Base-by-base conservation (phyloP, 2,888 invertebrate species). In the Andrena hattorfiana region DNA sequence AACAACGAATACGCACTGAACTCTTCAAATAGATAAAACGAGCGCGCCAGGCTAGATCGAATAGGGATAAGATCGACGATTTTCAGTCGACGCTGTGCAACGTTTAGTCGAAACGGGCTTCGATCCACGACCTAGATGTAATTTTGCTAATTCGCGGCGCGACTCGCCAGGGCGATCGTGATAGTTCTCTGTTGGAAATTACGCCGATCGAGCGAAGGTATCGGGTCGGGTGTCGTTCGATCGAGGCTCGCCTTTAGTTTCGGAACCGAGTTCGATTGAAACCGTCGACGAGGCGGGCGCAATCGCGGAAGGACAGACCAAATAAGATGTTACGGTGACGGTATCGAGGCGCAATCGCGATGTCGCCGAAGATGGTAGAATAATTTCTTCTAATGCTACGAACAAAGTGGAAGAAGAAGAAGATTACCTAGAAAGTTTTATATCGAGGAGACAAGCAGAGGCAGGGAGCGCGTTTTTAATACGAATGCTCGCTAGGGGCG, bases 401-500 rank as follows among this genome's bases (percentile, higher is more conserved):
- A 28, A 13, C 35, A 2, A 26, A 23, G 26, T 16, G 59, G n/a
- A 42, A 68, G 10, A 8, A 26, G 26, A 42, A 10, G 42, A 32
- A 42, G n/a, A n/a, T n/a, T 42, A 42, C 42, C 42, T 42, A 35
- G 59, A 68, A 69, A 59, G 49, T 81, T 81, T 81, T 81, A 81
- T 81, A 81, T 68, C 16, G 56, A 26, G 20, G 48, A 70, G 8
- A 42, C 20, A 56, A 35, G 30, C 54, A 56, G 10, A 56, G 63
- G 7, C 56, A 54, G 28, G 54, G 54, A 54, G 42, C 30, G 83
- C 80, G 76, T 77, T 81, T 86, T 86, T 78, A 76, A 78, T 81
- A 78, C 74, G 75, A 84, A 87, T 59, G 82, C 82, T 86, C 82
- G 83, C 60, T 80, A 71, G 81, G 66, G 66, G 81, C 86, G 77